These are phyloP conservation scores for Cydia strobilella DNA, from an alignment of 1,140 invertebrate genomes.

Conservation along the genomic window DNA sequence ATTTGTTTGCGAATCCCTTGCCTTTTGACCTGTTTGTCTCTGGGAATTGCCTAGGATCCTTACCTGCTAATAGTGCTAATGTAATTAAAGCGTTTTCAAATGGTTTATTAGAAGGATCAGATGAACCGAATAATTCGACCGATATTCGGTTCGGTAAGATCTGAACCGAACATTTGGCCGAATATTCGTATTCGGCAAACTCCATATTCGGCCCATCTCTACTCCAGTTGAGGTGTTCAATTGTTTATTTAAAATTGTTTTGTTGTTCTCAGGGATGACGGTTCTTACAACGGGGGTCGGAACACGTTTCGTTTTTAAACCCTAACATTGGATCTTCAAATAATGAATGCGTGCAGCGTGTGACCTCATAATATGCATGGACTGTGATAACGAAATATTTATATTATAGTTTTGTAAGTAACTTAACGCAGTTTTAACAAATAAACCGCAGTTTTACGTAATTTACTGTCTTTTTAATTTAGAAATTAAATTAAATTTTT, in stretches of 20 bases:
- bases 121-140: too few relatives aligned
- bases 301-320: slow-evolving; percentile 46
- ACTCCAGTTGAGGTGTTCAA: neutral
- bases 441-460: slow-evolving; percentile 21
- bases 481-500: too few relatives aligned
- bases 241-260: neutral
- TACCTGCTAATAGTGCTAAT: too few relatives aligned
- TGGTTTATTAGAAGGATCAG: too few relatives aligned
- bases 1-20: too few relatives aligned
- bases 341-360: slow-evolving; percentile 25
- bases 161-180: too few relatives aligned
- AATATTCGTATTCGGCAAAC: too few relatives aligned
- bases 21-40: too few relatives aligned
- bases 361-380: slow-evolving; percentile 39
- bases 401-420: slow-evolving; percentile 23
- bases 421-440: neutral
- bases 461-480: neutral
- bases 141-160: too few relatives aligned
- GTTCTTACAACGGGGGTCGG: slow-evolving; percentile 56
- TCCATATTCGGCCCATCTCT: too few relatives aligned
- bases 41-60: too few relatives aligned
- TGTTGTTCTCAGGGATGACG: slow-evolving; percentile 58
- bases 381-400: slow-evolving; percentile 56
- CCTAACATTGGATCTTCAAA: slow-evolving; percentile 27
- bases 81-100: too few relatives aligned